phyloP scores from a whole-genome alignment of 2,113 vertebrate genomes.

The Murina feae region DNA sequence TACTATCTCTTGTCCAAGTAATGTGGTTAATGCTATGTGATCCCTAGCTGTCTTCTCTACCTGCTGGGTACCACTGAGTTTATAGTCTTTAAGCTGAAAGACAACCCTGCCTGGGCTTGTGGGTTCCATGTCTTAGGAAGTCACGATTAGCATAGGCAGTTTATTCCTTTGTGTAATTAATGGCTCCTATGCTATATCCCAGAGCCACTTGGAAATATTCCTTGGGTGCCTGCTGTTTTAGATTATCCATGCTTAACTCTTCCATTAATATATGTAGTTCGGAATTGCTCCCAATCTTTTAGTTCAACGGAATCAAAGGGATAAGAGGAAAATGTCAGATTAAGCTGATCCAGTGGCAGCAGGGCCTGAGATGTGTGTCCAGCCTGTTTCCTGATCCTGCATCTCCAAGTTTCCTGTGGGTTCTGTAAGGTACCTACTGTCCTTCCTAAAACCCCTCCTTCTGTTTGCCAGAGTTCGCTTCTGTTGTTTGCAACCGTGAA shows the following conservation, averaged over 20 bases:
- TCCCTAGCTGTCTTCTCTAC: background rate
- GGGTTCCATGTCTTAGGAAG: background rate
- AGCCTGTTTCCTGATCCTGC: background rate
- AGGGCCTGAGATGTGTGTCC: rapidly evolving
- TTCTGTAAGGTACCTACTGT: background rate
- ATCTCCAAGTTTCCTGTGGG: background rate
- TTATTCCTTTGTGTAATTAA: conserved; percentile 31
- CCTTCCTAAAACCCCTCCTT: background rate
- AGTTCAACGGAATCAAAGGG: background rate
- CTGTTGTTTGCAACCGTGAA: background rate
- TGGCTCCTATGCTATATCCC: conserved; percentile 25
- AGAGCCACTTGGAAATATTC: conserved; percentile 53
- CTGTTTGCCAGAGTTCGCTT: background rate
- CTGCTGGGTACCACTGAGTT: background rate
- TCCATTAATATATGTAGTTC: conserved; percentile 10
- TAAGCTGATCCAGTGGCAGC: background rate
- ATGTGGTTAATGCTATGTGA: background rate
- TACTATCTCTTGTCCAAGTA: background rate
- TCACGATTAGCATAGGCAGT: conserved; percentile 35
- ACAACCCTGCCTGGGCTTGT: background rate
- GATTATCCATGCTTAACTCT: conserved; percentile 43
- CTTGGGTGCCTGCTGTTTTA: conserved; percentile 41
- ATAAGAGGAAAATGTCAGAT: background rate
- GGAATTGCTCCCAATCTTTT: background rate
- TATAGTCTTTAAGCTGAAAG: background rate